Evolutionary conservation across 2,113 vertebrate genomes (phyloP).

Genomic region (Capreolus pygargus): DNA sequence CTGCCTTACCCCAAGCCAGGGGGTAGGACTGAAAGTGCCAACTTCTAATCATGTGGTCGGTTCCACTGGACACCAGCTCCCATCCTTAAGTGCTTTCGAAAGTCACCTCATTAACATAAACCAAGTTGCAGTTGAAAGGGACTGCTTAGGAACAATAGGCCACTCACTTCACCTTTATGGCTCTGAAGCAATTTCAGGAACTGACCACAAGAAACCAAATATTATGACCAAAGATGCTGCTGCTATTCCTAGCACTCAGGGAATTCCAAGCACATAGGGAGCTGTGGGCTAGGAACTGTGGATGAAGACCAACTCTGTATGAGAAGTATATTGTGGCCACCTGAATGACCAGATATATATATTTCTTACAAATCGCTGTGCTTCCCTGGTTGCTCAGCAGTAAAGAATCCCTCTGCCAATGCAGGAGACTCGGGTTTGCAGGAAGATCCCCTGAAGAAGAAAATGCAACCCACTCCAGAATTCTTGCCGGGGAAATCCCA

Average conservation of each 20-base stretch:
- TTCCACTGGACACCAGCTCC: not conserved
- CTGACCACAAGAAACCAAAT: not conserved
- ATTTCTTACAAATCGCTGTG: not conserved
- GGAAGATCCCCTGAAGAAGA: not conserved
- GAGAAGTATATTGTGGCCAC: not conserved
- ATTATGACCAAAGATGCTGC: not conserved
- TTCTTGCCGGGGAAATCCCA: not conserved
- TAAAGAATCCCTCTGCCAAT: not conserved
- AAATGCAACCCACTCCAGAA: not conserved
- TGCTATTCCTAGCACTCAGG: not conserved
- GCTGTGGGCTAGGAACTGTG: not conserved
- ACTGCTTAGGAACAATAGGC: not conserved
- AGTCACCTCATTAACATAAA: not conserved
- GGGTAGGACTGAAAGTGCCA: not conserved
- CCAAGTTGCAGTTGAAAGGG: not conserved
- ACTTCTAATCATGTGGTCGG: not conserved
- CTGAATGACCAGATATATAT: not conserved
- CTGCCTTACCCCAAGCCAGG: not conserved
- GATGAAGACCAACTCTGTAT: not conserved
- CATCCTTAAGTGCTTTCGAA: not conserved
- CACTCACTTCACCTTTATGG: not conserved
- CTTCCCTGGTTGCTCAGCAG: not conserved
- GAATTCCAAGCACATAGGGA: not conserved
- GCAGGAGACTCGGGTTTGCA: fast-evolving
- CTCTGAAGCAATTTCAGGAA: not conserved